Base-by-base conservation (phyloP, 2,113 vertebrate genomes). In the Paratilapia polleni region DNA sequence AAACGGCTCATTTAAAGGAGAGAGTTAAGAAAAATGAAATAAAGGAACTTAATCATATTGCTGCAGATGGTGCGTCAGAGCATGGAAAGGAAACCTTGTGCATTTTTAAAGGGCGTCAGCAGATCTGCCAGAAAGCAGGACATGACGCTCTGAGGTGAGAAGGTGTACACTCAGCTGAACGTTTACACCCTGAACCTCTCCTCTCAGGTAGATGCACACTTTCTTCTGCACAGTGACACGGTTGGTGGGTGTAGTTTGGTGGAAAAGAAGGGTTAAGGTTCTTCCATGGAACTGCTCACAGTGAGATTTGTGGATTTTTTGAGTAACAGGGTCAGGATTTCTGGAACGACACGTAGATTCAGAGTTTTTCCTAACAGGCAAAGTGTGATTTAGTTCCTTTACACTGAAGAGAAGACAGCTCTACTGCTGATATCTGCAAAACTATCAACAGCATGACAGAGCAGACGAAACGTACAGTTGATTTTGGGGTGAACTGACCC, bases 401-500 rank as follows among this genome's bases (percentile, higher is more conserved):
- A 1, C 17, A 49, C 15, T 17, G 47, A 49, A 15, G 49, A 52
- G 5, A 19, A 19, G 7, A 52, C 49, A 4, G 7, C 52, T 56
- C 8, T 47, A 5, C 43, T 15, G 13, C 43, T 5, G 43, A 47
- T 9, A 4, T 5, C 64, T 52, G 43, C 24, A 52, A 31, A 47
- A 10, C 43, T 28, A 1, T 14, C 36, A 36, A 8, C 36, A 36
- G 36, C 36, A 36, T 5, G 6, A 31, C 24, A 0, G 66, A 8
- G 24, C 66, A 70, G 43, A 15, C 17, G 14, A 68, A 22, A 1
- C 2, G 0, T 28, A 24, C 64, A 4, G 28, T 0, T 49, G 41
- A 70, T 49, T 17, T 47, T n/a, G 64, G 36, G 22, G 41, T 43
- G 12, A 70, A 49, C 47, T 49, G 17, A 17, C 47, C 34, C 14